A percentile compares a stretch with the other conserved stretches of the same genome.
Conservation (phyloP, 2,797 vertebrate species). For the Spea hammondii region DNA sequence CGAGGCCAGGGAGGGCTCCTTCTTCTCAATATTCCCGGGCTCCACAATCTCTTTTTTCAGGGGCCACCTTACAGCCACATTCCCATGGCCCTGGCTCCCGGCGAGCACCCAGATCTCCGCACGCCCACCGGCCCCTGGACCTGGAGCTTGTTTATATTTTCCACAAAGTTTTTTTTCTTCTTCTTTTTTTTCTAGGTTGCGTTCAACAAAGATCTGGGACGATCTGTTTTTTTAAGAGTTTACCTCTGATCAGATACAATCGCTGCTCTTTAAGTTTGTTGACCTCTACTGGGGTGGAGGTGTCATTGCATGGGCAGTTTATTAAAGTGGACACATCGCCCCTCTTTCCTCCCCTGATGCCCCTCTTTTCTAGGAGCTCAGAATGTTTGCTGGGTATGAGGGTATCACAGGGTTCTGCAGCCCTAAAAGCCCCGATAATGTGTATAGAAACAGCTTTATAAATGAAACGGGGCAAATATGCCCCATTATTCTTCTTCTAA, state of each 20-base stretch:
- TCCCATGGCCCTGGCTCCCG: neutral
- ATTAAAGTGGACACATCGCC: no score
- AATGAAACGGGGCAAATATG: no score
- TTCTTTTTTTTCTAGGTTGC: neutral
- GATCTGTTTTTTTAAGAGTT: neutral
- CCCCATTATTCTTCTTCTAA: no score
- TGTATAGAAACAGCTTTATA: no score
- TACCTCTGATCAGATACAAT: neutral
- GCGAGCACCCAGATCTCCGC: neutral
- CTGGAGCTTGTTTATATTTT: neutral
- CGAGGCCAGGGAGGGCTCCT: neutral
- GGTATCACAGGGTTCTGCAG: no score
- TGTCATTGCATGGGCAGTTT: neutral
- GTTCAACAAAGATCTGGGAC: neutral
- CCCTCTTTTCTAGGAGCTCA: no score
- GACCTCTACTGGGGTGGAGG: constrained; percentile 42
- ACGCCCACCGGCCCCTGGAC: neutral
- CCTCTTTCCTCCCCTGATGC: no score
- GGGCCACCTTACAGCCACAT: no score
- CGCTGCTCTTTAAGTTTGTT: neutral
- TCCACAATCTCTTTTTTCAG: no score
- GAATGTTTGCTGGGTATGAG: no score
- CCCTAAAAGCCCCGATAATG: no score
- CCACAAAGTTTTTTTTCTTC: neutral
- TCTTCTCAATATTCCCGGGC: no score